Base-by-base conservation (phyloP, 2,113 vertebrate species). In the Paradoxurus hermaphroditus region DNA sequence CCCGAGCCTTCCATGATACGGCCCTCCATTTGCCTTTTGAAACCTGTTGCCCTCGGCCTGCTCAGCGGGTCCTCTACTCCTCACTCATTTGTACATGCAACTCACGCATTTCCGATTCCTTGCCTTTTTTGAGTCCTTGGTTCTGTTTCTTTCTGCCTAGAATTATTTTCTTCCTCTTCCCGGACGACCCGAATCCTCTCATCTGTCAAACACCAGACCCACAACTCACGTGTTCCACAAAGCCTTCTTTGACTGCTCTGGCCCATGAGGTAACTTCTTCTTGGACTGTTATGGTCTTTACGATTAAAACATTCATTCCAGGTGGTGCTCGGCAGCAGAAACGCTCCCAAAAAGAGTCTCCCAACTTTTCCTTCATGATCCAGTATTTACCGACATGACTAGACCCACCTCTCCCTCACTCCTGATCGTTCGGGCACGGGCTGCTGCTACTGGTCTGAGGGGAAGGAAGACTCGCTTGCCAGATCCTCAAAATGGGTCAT, bases 161-260 rank as follows among this genome's bases (percentile, higher is more conserved):
- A 63, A 75, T 59, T 53, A 44, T 63, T 56, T 87, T 31, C 39
- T 34, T 29, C 72, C 27, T 95, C 21, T 79, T 86, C 53, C 44
- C 49, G 49, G 44, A 7, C 41, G 65, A 34, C 63, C 65, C 34
- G 63, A 84, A 27, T 34, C 21, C 44, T 94, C 65, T 78, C 41
- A 53, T 44, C n/a, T 53, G 34, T 63, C 89, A 90, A 83, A 44
- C 16, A 4, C 46, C 31, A 94, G 79, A n/a, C 53, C 29, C 46
- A 34, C 68, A 65, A 39, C 75, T 86, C 81, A 93, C 51, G 25
- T 34, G 19, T 51, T 82, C n/a, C n/a, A 44, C 53, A 31, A 95
- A 63, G n/a, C 31, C 18, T n/a, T 18, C 67, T 83, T 90, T 67
- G 59, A 56, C 73, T 49, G 15, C 16, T 75, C 39, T 31, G 36